A percentile compares a stretch with the other conserved stretches of the same genome.
Evolutionary conservation across 2,888 invertebrate genomes (phyloP).

Genomic region (Cryptocheilus praepositus): DNA sequence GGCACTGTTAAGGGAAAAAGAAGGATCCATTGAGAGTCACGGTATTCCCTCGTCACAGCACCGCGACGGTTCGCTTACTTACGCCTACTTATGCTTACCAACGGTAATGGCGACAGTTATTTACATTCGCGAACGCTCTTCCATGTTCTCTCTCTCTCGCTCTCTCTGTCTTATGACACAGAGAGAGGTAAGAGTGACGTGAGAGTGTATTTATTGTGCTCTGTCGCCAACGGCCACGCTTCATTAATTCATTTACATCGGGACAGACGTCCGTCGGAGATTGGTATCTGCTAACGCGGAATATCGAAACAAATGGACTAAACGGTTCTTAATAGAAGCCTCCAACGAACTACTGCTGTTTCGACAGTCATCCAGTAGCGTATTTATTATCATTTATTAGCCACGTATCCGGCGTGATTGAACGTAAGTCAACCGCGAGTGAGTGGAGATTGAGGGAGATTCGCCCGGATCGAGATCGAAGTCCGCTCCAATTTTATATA

Average conservation of each 20-base stretch:
- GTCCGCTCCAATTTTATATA: conserved; percentile 55
- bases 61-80: conserved; percentile 39
- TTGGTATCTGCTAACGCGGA: too few relatives aligned
- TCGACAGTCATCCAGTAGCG: too few relatives aligned
- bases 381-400: too few relatives aligned
- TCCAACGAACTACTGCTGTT: conserved; percentile 38
- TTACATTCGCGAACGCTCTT: conserved; percentile 9
- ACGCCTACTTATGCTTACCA: conserved; percentile 19
- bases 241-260: too few relatives aligned
- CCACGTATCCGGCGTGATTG: too few relatives aligned
- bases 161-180: conserved; percentile 37
- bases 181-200: too few relatives aligned
- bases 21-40: conserved; percentile 51
- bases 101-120: conserved; percentile 5
- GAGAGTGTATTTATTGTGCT: too few relatives aligned
- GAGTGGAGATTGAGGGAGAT: conserved; percentile 33
- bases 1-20: conserved; percentile 32
- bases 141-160: too few relatives aligned
- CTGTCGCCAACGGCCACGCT: too few relatives aligned
- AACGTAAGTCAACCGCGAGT: too few relatives aligned
- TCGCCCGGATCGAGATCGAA: conserved; percentile 46
- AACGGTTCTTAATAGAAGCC: conserved; percentile 5
- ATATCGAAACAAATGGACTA: conserved; percentile 20
- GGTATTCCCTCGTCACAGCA: conserved; percentile 44
- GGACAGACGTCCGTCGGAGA: too few relatives aligned